Evolutionary conservation across 2,113 vertebrate genomes (phyloP).

Genomic region (Sisor rabdophorus): DNA sequence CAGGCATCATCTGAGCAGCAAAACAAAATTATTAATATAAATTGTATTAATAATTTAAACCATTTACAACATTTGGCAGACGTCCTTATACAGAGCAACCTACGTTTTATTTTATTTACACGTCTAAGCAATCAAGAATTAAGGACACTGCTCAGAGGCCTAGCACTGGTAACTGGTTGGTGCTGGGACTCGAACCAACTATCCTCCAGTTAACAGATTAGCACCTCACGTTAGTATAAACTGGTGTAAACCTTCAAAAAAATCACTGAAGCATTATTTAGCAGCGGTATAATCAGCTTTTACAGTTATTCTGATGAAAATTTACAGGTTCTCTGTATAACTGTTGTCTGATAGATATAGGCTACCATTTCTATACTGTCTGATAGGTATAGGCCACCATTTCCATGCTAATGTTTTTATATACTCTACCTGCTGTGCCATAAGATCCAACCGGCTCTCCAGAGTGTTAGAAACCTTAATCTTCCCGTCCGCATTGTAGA

Average conservation of each 20-base stretch:
- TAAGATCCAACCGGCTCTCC: slow-evolving; percentile 93
- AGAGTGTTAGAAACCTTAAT: slow-evolving; percentile 96
- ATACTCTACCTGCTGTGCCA: slow-evolving; percentile 87
- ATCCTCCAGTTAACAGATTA: too few relatives aligned
- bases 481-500: slow-evolving; percentile 85
- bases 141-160: too few relatives aligned
- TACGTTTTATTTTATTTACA: too few relatives aligned
- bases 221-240: too few relatives aligned
- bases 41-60: too few relatives aligned
- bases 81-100: too few relatives aligned
- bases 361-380: too few relatives aligned
- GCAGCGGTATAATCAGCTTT: background rate
- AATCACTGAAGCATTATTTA: background rate
- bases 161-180: too few relatives aligned
- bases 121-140: too few relatives aligned
- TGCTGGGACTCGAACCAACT: too few relatives aligned
- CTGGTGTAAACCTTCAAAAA: background rate
- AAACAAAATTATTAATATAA: slow-evolving; percentile 14
- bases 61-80: too few relatives aligned
- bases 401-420: background rate
- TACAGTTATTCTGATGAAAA: background rate
- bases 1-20: slow-evolving; percentile 92
- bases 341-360: background rate
- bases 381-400: background rate
- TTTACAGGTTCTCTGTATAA: background rate